Conservation (phyloP, 2,797 vertebrate genomes). For the Craterocephalus amniculus region DNA sequence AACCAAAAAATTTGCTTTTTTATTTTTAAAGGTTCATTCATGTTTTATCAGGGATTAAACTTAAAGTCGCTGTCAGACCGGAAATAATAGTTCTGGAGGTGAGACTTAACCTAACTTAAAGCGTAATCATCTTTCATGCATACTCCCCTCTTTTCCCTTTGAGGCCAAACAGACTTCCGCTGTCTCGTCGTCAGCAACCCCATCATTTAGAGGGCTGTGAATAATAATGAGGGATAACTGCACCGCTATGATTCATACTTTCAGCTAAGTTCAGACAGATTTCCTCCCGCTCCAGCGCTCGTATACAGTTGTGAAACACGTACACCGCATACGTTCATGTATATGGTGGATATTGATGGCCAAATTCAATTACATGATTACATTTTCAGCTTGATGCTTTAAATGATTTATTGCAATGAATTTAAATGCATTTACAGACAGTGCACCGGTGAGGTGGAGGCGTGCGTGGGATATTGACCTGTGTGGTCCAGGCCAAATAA, state of each 20-base stretch:
- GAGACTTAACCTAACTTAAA: slow-evolving; percentile 28
- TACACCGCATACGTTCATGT: slow-evolving; percentile 52
- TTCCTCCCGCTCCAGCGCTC: slow-evolving; percentile 64
- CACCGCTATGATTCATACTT: slow-evolving; percentile 75
- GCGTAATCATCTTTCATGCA: slow-evolving; percentile 43
- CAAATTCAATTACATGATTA: slow-evolving; percentile 86
- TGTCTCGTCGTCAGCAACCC: slow-evolving; percentile 60
- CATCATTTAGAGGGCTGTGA: slow-evolving; percentile 72
- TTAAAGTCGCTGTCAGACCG: slow-evolving; percentile 8
- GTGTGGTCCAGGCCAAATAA: slow-evolving; percentile 77
- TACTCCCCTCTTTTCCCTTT: slow-evolving; percentile 46
- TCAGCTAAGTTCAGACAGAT: slow-evolving; percentile 69
- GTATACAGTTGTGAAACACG: slow-evolving; percentile 62
- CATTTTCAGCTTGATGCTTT: slow-evolving; percentile 77
- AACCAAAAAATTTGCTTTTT: not conserved
- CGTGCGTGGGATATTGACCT: slow-evolving; percentile 73
- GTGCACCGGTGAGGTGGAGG: slow-evolving; percentile 46
- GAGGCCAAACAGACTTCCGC: slow-evolving; percentile 64
- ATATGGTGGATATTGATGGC: slow-evolving; percentile 82
- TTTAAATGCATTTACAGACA: slow-evolving; percentile 77
- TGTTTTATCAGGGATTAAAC: slow-evolving; percentile 22
- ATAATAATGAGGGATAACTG: slow-evolving; percentile 77
- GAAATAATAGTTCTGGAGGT: slow-evolving; percentile 40
- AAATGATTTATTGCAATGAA: slow-evolving; percentile 79
- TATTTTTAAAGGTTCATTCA: slow-evolving; percentile 2